These are phyloP conservation scores for Smutsia gigantea DNA, from an alignment of 2,797 vertebrate genomes.

Conservation along the genomic window DNA sequence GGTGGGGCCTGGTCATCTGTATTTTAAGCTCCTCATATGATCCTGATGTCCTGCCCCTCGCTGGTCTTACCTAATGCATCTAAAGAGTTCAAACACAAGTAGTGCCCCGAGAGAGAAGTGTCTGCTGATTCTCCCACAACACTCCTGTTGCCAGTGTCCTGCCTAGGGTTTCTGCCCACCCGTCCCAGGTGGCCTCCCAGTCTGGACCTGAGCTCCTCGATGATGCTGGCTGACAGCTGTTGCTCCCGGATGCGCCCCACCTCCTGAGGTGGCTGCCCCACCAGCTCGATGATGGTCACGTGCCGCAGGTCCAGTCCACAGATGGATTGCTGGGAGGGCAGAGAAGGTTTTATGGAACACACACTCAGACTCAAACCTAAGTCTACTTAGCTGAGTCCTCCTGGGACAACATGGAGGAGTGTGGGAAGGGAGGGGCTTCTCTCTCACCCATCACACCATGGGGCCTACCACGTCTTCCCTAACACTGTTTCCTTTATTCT, in stretches of 20 bases:
- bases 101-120: background rate
- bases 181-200: background rate
- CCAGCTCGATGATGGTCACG: conserved; percentile 92
- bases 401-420: background rate
- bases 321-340: conserved; percentile 88
- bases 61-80: background rate
- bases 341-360: background rate
- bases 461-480: background rate
- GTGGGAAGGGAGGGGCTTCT: background rate
- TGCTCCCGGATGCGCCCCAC: conserved; percentile 93
- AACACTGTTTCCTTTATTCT: conserved; percentile 24
- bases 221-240: conserved; percentile 89
- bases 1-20: background rate
- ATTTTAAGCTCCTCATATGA: conserved; percentile 26
- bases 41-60: background rate
- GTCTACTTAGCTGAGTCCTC: background rate
- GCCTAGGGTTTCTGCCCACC: background rate
- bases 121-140: background rate
- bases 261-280: conserved; percentile 92
- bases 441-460: background rate
- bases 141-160: background rate
- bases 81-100: conserved; percentile 26
- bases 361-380: background rate
- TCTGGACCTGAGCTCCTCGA: conserved; percentile 94
- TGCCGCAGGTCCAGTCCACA: conserved; percentile 95